Base-by-base conservation (phyloP, 23 tunicate genomes). In the Ascidia mentula region DNA sequence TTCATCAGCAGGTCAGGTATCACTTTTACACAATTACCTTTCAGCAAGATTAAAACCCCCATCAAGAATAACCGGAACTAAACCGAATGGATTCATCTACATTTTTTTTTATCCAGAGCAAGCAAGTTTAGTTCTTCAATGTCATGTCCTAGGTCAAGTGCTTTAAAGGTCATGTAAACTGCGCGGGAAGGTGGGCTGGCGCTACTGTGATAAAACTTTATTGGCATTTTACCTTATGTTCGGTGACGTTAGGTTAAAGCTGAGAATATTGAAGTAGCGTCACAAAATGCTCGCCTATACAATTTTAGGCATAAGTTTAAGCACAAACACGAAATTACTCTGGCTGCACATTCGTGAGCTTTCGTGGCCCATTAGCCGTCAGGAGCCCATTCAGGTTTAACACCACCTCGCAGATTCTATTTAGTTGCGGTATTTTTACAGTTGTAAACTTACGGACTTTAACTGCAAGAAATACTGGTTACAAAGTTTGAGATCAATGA, bases 161-260 rank as follows among this genome's bases (percentile, higher is more conserved):
- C 39, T 17, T 71, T 71, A 4, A 71, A 36, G 2, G 75, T 36
- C 39, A 71, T 34, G 39, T 71, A 36, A 6, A 71, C 75, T 18
- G 75, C 75, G 30, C 75, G 38, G 34, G 35, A 28, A 24, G 75
- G 75, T 6, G 75, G 75, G 31, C 75, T 71, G 34, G 9, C 38
- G 1, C 18, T 9, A 17, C 39, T 71, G 75, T 34, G 39, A 36
- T 71, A 71, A 71, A 71, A 71, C 75, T 71, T 71, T 71, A 71
- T 71, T 31, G 75, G 38, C 75, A 71, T 71, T 71, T 8, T 53
- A 53, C 65, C 65, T 53, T 9, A 5, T 9, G 24, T 9, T 42
- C 24, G 22, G 65, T 53, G 65, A 28, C 65, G n/a, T n/a, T n/a
- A n/a, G n/a, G n/a, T n/a, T n/a, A n/a, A n/a, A n/a, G n/a, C n/a